Percentiles rank a stretch among this genome's conserved stretches.
These are phyloP conservation scores for Chirona hameri DNA, from an alignment of 2,888 invertebrate species.

Conservation along the genomic window DNA sequence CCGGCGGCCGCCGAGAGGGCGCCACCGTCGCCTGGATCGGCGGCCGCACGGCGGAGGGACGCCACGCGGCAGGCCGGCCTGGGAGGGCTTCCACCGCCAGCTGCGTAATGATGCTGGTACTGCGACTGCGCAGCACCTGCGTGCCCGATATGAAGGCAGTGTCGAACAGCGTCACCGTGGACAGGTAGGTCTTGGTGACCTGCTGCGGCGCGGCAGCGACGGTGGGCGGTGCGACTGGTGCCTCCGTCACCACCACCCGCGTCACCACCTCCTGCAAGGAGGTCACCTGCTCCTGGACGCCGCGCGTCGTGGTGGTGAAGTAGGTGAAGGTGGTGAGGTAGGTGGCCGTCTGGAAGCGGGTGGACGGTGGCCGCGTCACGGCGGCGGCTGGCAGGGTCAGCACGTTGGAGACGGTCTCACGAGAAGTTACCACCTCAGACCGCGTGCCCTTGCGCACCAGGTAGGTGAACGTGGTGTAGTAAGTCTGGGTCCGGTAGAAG, in stretches of 20 bases:
- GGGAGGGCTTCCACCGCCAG: conserved; percentile 40
- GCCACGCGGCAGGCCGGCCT: conserved; percentile 33
- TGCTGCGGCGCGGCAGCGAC: conserved; percentile 28
- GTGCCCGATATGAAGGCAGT: conserved; percentile 14
- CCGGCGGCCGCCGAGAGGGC: not conserved
- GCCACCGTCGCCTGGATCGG: not conserved
- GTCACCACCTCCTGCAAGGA: conserved; percentile 63
- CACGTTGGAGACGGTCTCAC: conserved; percentile 65
- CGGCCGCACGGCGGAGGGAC: conserved; percentile 27
- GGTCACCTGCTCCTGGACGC: conserved; percentile 53
- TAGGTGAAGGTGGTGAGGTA: conserved; percentile 64
- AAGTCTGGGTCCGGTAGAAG: conserved; percentile 43
- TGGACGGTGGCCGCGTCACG: conserved; percentile 34
- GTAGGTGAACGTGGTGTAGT: conserved; percentile 61
- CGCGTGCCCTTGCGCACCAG: conserved; percentile 47
- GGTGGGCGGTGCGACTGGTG: conserved; percentile 43
- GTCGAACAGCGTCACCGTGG: conserved; percentile 34
- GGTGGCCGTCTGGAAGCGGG: conserved; percentile 61
- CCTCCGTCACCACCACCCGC: conserved; percentile 68
- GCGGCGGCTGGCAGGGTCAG: conserved; percentile 63
- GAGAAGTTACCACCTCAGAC: conserved; percentile 57
- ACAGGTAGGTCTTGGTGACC: conserved; percentile 33
- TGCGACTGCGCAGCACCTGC: conserved; percentile 37
- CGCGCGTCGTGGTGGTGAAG: conserved; percentile 59
- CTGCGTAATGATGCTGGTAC: conserved; percentile 41